phyloP scores from a whole-genome alignment of 2,888 invertebrate genomes.

The Cacoxenus indagator region DNA sequence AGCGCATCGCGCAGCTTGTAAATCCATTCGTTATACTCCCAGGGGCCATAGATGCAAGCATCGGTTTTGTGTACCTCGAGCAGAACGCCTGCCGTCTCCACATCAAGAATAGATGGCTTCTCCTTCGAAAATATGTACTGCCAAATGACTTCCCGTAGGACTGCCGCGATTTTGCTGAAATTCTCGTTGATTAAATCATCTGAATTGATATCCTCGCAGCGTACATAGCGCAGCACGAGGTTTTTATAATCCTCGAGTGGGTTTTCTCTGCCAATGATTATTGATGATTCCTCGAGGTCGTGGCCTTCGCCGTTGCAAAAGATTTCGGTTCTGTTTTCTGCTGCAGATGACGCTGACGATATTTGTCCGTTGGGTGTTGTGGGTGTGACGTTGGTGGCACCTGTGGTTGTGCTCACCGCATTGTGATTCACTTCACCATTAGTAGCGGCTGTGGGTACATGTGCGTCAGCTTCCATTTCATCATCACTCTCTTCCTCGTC shows the following conservation, averaged over 20 bases:
- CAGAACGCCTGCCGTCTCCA: conserved; percentile 44
- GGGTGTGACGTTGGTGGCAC: conserved; percentile 20
- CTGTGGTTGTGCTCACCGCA: too few species aligned
- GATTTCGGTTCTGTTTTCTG: too few species aligned
- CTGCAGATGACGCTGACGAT: conserved; percentile 1
- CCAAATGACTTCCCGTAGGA: conserved; percentile 47
- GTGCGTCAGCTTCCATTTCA: not conserved
- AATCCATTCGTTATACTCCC: conserved; percentile 67
- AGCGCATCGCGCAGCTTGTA: conserved; percentile 58
- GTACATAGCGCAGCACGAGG: conserved; percentile 51
- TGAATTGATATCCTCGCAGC: conserved; percentile 38
- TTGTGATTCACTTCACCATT: conserved; percentile 39
- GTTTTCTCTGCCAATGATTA: conserved; percentile 25
- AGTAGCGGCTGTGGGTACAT: conserved; percentile 38
- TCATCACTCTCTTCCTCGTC: not conserved
- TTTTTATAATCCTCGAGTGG: conserved; percentile 48
- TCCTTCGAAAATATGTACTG: conserved; percentile 45
- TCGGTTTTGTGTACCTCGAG: conserved; percentile 67
- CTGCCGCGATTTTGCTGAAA: conserved; percentile 42
- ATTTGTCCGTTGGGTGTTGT: conserved; percentile 24
- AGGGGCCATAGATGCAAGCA: conserved; percentile 55
- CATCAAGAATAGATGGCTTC: conserved; percentile 24
- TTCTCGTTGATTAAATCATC: conserved; percentile 45
- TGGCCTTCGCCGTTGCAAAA: too few species aligned
- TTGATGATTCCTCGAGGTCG: too few species aligned